phyloP scores from a whole-genome alignment of 2,888 invertebrate species.

The Drosophila helvetica region DNA sequence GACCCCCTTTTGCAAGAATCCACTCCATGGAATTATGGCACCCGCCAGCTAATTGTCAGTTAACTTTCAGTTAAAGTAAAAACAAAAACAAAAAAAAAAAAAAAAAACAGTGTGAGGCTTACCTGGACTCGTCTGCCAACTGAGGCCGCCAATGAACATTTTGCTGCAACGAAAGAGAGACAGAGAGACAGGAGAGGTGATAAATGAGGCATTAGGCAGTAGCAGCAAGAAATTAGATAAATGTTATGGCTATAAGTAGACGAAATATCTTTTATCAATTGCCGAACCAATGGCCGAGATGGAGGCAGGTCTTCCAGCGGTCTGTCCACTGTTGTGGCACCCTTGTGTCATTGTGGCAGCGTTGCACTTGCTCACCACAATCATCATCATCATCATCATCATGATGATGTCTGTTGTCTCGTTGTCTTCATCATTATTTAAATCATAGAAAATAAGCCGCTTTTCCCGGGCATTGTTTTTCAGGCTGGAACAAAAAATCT shows the following conservation, averaged over 20 bases:
- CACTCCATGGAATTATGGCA: constrained; percentile 44
- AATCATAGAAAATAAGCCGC: constrained; percentile 82
- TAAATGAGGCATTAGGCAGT: constrained; percentile 52
- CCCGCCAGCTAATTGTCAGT: constrained; percentile 53
- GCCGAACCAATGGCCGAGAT: constrained; percentile 14
- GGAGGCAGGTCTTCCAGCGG: constrained; percentile 2
- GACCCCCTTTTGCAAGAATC: constrained; percentile 17
- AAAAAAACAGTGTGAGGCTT: constrained; percentile 83
- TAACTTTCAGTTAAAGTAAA: constrained; percentile 13
- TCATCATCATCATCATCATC: constrained; percentile 24
- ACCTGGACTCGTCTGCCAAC: constrained; percentile 99
- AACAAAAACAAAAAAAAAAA: neutral
- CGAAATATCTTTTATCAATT: constrained; percentile 40
- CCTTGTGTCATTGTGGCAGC: constrained; percentile 49
- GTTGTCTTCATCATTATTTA: constrained; percentile 81
- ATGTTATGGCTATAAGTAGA: constrained; percentile 35
- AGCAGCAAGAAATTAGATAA: constrained; percentile 32
- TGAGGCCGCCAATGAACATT: constrained; percentile 99
- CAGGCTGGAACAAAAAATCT: constrained; percentile 70
- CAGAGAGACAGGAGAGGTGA: constrained; percentile 38
- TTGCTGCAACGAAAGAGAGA: constrained; percentile 90
- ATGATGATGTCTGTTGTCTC: constrained; percentile 33
- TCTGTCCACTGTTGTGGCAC: neutral
- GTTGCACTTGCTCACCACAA: constrained; percentile 25
- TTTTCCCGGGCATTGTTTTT: constrained; percentile 80